Evolutionary conservation across 2,113 vertebrate species (phyloP).

Genomic region (Fulmarus glacialis): DNA sequence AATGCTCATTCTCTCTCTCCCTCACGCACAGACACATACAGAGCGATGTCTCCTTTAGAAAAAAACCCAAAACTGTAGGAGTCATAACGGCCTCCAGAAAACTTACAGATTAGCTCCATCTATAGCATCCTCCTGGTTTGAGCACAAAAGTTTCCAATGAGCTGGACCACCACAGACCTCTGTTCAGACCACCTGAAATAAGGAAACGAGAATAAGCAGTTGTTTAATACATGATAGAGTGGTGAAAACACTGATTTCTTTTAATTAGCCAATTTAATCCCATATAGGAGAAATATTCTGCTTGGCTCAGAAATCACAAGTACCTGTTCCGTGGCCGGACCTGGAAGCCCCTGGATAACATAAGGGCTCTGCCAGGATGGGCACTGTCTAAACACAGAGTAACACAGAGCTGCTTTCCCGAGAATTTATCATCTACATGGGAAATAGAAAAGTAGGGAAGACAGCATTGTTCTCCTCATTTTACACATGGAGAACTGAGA

Average conservation of each 20-base stretch:
- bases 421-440: not conserved
- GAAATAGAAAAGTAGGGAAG: not conserved
- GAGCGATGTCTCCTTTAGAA: not conserved
- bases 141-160: not conserved
- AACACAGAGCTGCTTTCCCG: not conserved
- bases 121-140: not conserved
- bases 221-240: not conserved
- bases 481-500: not conserved
- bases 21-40: not conserved
- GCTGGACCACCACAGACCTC: not conserved
- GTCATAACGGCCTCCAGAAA: conserved; percentile 20
- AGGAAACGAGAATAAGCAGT: not conserved
- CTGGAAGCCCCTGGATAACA: not conserved
- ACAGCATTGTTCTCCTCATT: not conserved
- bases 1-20: conserved; percentile 1
- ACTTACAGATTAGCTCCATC: not conserved
- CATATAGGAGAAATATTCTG: not conserved
- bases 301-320: not conserved
- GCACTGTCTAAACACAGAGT: not conserved
- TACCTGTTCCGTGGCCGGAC: not conserved
- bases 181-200: not conserved
- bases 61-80: not conserved
- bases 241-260: not conserved
- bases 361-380: not conserved
- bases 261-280: not conserved